These are phyloP conservation scores for Hystrix cristata DNA, from an alignment of 2,113 vertebrate species.

Conservation along the genomic window DNA sequence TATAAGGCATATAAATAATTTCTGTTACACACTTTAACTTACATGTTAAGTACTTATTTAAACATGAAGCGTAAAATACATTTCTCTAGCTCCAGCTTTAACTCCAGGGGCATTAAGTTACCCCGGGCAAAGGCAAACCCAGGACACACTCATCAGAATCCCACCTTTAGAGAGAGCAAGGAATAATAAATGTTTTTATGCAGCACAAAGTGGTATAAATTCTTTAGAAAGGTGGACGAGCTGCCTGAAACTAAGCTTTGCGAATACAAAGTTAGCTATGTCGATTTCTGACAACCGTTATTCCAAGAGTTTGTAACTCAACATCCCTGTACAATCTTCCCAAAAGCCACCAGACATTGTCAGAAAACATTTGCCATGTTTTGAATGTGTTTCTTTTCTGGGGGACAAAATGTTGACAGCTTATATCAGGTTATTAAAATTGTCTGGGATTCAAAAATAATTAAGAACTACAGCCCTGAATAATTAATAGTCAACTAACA, in stretches of 20 bases:
- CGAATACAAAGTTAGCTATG: not conserved
- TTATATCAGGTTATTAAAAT: constrained; percentile 30
- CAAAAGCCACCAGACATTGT: not conserved
- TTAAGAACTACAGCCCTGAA: not conserved
- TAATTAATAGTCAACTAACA: not conserved
- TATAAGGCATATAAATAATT: not conserved
- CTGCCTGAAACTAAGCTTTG: not conserved
- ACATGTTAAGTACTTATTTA: not conserved
- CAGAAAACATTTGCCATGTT: not conserved
- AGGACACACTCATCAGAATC: not conserved
- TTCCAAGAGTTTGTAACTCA: not conserved
- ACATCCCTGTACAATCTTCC: not conserved
- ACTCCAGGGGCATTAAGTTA: not conserved
- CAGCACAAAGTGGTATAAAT: not conserved
- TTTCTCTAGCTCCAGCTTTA: not conserved
- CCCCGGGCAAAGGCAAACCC: not conserved
- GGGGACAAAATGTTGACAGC: not conserved
- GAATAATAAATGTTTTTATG: not conserved
- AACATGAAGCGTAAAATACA: not conserved
- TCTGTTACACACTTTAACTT: constrained; percentile 22
- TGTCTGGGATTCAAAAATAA: not conserved
- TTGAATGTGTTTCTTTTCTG: not conserved
- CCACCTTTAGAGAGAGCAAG: not conserved
- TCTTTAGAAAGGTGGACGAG: not conserved
- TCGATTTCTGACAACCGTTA: not conserved